Evolutionary conservation across 2,797 vertebrate species (phyloP), one percentile per base, ranked within the genome.

Genomic region (Diceros bicornis): DNA sequence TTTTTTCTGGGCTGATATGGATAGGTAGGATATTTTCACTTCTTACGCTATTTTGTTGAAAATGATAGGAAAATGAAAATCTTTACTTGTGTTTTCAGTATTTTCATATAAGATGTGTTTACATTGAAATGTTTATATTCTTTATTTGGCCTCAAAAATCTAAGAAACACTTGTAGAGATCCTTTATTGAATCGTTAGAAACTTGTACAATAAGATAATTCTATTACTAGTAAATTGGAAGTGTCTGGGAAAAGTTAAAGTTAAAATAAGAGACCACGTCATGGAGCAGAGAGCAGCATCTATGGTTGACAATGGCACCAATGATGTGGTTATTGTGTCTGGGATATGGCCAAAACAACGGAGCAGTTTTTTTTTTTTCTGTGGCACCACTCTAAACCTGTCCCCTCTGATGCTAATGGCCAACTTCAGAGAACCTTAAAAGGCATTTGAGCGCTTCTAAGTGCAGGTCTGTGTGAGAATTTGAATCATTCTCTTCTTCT

Each of bases 101-200:
- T 71, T 88, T 82, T n/a, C 50, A 37, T 83, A 64, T 23, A 37
- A 55, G 12, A 20, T 52, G 29, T 74, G 41, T 47, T 93, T 78
- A 92, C 90, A 34, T 57, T n/a, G 7, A 18, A 17, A 27, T 41
- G 9, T 52, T 62, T 68, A 18, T 86, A 27, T 20, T 79, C 21
- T 91, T 91, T 59, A 34, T 61, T 82, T 68, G 71, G 20, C 57
- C 72, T 96, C 27, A 79, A 47, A 78, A 88, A 44, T 91, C 27
- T 10, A 57, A 88, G 64, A 88, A 79, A 25, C 4, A 18, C 50
- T 86, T 86, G n/a, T 23, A 74, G 66, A 75, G 29, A 44, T 23
- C 20, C 32, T 68, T 68, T 84, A 91, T 25, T 37, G 61, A 64
- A 66, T 92, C 74, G 16, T 81, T 85, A 72, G 71, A 92, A 68